Evolutionary conservation across 2,797 vertebrate species (phyloP), one percentile per base, ranked within the genome.

Genomic region (Perdix hodgsoniae): DNA sequence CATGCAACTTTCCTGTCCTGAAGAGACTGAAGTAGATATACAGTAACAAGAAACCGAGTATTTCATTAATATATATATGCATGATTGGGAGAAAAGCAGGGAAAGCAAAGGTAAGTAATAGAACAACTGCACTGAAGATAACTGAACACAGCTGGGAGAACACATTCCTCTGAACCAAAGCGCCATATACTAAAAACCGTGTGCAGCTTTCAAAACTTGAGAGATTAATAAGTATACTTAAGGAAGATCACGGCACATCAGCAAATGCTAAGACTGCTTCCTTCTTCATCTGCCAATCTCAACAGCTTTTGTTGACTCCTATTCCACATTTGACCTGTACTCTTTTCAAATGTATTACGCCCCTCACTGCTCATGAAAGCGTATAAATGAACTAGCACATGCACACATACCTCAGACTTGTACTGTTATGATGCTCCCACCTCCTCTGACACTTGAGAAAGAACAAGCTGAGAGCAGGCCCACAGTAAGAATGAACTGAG

Each of bases 241-340:
- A 79, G 70, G 75, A 86, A 45, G 79, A 93, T 47, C 35, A 81
- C 47, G 78, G 74, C 23, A 37, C 42, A 85, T 93, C 84, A 96
- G 79, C 22, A 56, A 45, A 89, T 83, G 86, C 3, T 72, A 94
- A 84, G 17, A 73, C 19, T 54, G 31, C 67, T 93, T 92, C 82
- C 63, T 15, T 90, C 70, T 94, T 93, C 33, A 71, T 14, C 26
- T 91, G 93, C 79, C 70, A 95, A 23, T 8, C 19, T 49, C 2
- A 2, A 42, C 52, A 72, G 33, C 71, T 90, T 77, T 72, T 63
- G 72, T 26, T 69, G 54, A 89, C n/a, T 75, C 37, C 11, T 69
- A 27, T 39, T 83, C 35, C 18, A 74, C 0, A 0, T 77, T 61
- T 83, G 59, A 91, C 50, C 40, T 39, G 23, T 35, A 47, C 10